phyloP scores from a whole-genome alignment of 1,140 invertebrate species.

The Lethocerus indicus region DNA sequence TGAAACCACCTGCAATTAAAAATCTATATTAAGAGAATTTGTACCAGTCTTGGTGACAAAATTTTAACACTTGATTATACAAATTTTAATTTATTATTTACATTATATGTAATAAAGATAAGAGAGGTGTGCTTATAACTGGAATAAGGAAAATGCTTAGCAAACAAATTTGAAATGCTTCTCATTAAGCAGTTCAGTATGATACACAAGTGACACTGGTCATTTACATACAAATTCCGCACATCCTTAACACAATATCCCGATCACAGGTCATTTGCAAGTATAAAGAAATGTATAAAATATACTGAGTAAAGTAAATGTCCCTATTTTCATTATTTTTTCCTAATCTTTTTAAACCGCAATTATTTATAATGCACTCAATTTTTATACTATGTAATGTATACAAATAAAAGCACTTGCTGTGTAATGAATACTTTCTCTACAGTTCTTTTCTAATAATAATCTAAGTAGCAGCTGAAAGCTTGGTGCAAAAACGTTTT shows the following conservation, averaged over 20 bases:
- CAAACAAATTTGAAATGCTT: slow-evolving; percentile 3
- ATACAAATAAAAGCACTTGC: too few species aligned
- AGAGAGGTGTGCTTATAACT: slow-evolving; percentile 4
- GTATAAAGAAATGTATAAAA: background rate
- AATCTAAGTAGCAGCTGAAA: too few species aligned
- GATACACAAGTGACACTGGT: slow-evolving; percentile 2
- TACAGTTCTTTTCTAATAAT: too few species aligned
- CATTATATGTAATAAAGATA: slow-evolving; percentile 8
- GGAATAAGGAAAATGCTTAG: slow-evolving; percentile 2
- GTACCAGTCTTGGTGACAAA: background rate
- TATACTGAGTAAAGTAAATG: too few species aligned
- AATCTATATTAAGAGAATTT: too few species aligned
- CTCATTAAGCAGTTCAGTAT: slow-evolving; percentile 3
- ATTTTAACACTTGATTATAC: slow-evolving; percentile 1
- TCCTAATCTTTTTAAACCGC: too few species aligned
- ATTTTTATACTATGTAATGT: too few species aligned
- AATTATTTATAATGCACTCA: too few species aligned
- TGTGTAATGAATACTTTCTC: too few species aligned
- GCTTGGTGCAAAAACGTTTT: too few species aligned
- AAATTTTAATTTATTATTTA: slow-evolving; percentile 13
- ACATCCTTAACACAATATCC: slow-evolving; percentile 13
- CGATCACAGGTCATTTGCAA: slow-evolving; percentile 11
- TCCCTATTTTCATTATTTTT: too few species aligned
- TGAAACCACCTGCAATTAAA: too few species aligned
- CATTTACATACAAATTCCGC: slow-evolving; percentile 6